These are phyloP conservation scores for Trachelus iudaicus DNA, from an alignment of 2,888 invertebrate genomes.

Conservation along the genomic window DNA sequence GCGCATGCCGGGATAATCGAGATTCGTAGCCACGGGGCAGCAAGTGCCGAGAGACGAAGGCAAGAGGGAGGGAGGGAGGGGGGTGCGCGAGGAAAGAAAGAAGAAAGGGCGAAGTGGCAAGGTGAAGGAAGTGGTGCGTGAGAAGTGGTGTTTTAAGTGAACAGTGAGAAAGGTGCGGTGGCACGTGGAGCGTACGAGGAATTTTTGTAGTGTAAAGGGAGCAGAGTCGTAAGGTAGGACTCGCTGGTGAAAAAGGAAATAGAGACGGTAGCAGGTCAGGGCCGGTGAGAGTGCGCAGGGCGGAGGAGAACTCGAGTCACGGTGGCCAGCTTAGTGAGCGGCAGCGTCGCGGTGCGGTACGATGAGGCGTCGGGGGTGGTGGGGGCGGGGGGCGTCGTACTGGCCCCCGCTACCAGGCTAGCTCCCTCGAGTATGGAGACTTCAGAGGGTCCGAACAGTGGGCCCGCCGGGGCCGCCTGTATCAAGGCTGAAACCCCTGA, in stretches of 20 bases:
- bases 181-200: neutral
- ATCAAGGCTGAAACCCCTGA: conserved; percentile 68
- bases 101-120: conserved; percentile 3
- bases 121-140: neutral
- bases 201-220: neutral
- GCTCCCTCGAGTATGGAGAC: conserved; percentile 56
- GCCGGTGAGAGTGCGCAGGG: conserved; percentile 5
- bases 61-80: neutral
- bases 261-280: conserved; percentile 10
- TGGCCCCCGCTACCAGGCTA: conserved; percentile 67
- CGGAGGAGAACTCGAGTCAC: conserved; percentile 37
- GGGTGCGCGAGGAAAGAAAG: neutral
- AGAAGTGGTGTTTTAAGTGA: conserved; percentile 26
- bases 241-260: neutral
- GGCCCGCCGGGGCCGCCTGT: conserved; percentile 37
- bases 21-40: neutral
- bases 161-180: neutral
- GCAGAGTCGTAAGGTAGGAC: neutral
- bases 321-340: conserved; percentile 63
- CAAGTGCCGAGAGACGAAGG: neutral
- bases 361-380: conserved; percentile 67
- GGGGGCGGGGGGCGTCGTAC: conserved; percentile 65
- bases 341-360: conserved; percentile 60
- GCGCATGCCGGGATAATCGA: neutral
- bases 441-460: conserved; percentile 26